Base-by-base conservation (phyloP, 2,113 vertebrate species). In the Oenanthe melanoleuca region DNA sequence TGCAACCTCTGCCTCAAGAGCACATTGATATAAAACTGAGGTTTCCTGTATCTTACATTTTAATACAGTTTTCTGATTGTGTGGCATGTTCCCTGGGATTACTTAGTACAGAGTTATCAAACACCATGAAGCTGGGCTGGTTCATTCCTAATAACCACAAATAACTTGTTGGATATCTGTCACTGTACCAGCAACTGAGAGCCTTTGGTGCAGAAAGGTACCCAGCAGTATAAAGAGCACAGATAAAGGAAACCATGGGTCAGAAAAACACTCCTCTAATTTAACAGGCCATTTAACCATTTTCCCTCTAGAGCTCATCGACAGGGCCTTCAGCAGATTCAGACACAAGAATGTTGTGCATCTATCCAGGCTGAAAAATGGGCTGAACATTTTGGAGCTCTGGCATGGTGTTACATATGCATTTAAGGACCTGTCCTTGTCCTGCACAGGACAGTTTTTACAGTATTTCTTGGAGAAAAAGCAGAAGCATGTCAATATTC, bases 361-460 rank as follows among this genome's bases (percentile, higher is more conserved):
- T 40, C 47, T 99, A 4, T 95, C 97, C 64, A 96, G 75, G 60
- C 83, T 99, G 92, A 98, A 95, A 66, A 91, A 97, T 0, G 98
- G 98, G 26, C 95, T 99, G 88, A 98, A 98, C 1, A 42, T 99
- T 88, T 83, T 99, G 96, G 99, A 99, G 97, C 98, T 99, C 47
- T 99, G 99, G 98, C 98, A 99, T 1, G 99, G 99, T 38, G 91
- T 96, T 31, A 99, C 99, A 0, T 93, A 98, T 1, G 98, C 99
- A 0, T 99, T 99, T 92, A 99, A 99, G 97, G 99, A 99, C 95
- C 95, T 99, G 88, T 98, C 99, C 14, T 98, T 99, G 98, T 98
- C 97, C 80, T 99, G 99, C 92, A 98, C 98, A 0, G 98, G 98
- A 2, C 98, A 97, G 79, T 98, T 99, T 81, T 96, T 99, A 14